Evolutionary conservation across 2,113 vertebrate genomes (phyloP).

Genomic region (Empidonax alnorum): DNA sequence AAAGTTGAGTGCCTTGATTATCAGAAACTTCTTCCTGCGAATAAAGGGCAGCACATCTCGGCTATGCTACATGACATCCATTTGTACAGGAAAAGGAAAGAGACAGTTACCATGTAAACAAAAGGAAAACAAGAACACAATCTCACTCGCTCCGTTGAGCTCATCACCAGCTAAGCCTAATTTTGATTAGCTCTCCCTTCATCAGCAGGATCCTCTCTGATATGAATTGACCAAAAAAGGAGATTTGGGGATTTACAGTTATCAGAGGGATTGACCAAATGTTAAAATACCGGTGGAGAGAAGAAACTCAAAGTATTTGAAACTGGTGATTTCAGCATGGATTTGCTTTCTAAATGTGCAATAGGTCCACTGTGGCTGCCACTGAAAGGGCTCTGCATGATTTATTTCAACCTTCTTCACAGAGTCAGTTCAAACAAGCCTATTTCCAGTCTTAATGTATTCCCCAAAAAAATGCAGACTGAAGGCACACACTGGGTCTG

Average conservation of each 20-base stretch:
- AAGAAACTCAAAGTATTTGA: background rate
- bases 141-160: constrained; percentile 4
- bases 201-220: background rate
- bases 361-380: background rate
- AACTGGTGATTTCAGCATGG: background rate
- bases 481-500: background rate
- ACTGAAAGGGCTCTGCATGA: background rate
- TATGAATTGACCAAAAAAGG: constrained; percentile 32
- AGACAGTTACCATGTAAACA: constrained; percentile 62
- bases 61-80: background rate
- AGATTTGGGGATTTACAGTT: background rate
- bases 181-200: constrained; percentile 19
- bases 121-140: constrained; percentile 56
- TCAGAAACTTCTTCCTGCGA: constrained; percentile 23
- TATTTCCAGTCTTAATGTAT: background rate
- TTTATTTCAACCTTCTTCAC: background rate
- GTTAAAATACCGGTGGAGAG: background rate
- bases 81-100: background rate
- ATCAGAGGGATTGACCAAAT: background rate
- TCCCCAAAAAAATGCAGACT: background rate
- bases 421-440: background rate
- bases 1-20: constrained; percentile 1
- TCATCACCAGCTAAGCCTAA: constrained; percentile 28
- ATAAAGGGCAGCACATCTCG: constrained; percentile 14
- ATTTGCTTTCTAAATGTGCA: background rate